Percentiles rank a stretch among this genome's conserved stretches.
Evolutionary conservation across 2,888 invertebrate genomes (phyloP).

Genomic region (Epistrophella euchroma): DNA sequence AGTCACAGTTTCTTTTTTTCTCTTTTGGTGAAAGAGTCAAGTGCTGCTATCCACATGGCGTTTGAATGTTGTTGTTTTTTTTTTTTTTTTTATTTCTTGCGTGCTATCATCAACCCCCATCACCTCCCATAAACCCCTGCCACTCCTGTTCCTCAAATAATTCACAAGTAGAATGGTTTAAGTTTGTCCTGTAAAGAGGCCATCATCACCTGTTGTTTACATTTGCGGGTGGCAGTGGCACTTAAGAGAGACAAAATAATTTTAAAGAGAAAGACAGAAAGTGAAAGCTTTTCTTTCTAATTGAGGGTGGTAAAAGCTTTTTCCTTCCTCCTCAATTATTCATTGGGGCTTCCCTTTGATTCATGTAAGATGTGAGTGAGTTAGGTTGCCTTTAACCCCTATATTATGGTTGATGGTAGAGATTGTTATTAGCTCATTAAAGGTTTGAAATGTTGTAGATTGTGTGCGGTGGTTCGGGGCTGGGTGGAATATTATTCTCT

Average conservation of each 20-base stretch:
- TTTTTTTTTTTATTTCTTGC: constrained; percentile 3
- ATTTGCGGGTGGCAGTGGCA: constrained; percentile 52
- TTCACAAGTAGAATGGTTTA: constrained; percentile 14
- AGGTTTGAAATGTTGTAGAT: constrained; percentile 36
- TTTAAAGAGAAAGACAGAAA: constrained; percentile 14
- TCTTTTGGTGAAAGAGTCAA: constrained; percentile 27
- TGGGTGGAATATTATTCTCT: background rate
- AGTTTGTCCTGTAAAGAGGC: constrained; percentile 45
- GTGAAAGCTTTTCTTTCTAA: constrained; percentile 26
- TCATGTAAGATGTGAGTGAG: background rate
- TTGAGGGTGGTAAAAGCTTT: constrained; percentile 29
- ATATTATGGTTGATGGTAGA: constrained; percentile 33
- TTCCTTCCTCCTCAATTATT: background rate
- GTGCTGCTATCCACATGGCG: constrained; percentile 8
- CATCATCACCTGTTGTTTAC: constrained; percentile 73
- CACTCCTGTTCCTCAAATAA: background rate
- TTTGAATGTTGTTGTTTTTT: background rate
- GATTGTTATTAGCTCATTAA: constrained; percentile 58
- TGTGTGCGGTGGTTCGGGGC: too few relatives aligned
- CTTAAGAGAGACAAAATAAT: constrained; percentile 44
- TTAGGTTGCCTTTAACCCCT: background rate
- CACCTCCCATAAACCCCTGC: too few relatives aligned
- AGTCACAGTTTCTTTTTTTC: background rate
- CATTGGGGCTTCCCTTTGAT: constrained; percentile 37
- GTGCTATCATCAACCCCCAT: constrained; percentile 6